phyloP scores from a whole-genome alignment of 2,797 vertebrate species.

The Hippocampus kuda region DNA sequence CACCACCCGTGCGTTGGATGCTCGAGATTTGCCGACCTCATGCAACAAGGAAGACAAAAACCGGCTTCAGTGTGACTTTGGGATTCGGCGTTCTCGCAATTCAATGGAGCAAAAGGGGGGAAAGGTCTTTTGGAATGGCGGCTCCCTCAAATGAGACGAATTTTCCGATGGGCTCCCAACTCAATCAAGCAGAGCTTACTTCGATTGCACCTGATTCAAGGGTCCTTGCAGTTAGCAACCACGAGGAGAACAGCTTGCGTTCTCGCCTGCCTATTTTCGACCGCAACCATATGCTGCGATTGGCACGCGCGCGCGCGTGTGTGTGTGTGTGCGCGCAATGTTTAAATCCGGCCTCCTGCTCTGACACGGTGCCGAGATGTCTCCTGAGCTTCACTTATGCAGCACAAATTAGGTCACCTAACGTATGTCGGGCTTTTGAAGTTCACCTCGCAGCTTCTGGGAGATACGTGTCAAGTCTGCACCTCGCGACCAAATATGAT shows the following conservation, averaged over 20 bases:
- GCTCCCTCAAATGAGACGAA: background rate
- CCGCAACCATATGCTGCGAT: constrained; percentile 31
- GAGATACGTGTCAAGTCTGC: background rate
- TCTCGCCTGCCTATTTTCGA: constrained; percentile 23
- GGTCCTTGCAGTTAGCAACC: background rate
- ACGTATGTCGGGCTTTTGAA: background rate
- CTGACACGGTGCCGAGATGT: constrained; percentile 9
- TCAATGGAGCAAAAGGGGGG: no score
- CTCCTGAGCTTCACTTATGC: background rate
- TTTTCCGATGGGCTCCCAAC: background rate
- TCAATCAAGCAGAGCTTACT: background rate
- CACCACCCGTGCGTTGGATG: no score
- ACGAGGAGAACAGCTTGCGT: constrained; percentile 6
- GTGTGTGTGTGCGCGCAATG: constrained; percentile 16
- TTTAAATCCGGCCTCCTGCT: constrained; percentile 32
- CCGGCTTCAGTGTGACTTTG: background rate
- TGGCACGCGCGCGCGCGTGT: constrained; percentile 22
- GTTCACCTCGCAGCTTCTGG: background rate
- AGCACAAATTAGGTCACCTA: constrained; percentile 14
- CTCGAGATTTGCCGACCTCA: background rate
- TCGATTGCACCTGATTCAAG: no score
- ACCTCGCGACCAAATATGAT: background rate
- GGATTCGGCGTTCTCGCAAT: background rate
- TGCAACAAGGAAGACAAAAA: no score
- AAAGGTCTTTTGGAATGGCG: background rate